These are phyloP conservation scores for Eristalinus aeneus DNA, from an alignment of 2,888 invertebrate genomes.

Conservation along the genomic window DNA sequence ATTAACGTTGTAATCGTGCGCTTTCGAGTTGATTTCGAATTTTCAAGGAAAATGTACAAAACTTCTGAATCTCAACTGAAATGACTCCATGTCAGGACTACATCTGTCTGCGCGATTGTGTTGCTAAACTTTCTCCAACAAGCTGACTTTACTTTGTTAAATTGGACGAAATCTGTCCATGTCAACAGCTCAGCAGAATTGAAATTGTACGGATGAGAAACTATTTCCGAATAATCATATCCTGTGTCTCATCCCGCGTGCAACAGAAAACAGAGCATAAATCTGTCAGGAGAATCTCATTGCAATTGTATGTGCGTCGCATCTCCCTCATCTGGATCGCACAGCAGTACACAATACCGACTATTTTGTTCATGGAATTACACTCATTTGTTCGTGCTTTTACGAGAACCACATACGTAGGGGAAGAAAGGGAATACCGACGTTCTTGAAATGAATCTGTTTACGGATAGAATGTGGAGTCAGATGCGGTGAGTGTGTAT, in stretches of 20 bases:
- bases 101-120: background rate
- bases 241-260: background rate
- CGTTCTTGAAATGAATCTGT: background rate
- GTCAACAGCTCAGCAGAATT: background rate
- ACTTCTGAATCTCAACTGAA: too few species aligned
- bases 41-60: too few species aligned
- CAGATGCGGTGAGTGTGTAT: background rate
- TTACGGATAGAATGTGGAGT: background rate
- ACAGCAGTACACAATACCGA: background rate
- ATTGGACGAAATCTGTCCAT: background rate
- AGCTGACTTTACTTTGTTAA: background rate
- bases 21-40: too few species aligned
- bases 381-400: background rate
- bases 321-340: background rate
- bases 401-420: background rate
- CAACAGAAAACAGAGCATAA: background rate
- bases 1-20: too few species aligned
- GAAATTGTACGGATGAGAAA: background rate
- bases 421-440: background rate
- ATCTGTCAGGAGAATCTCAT: background rate
- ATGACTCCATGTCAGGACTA: too few species aligned
- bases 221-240: slow-evolving; percentile 6
- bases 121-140: background rate
- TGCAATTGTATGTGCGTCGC: background rate
- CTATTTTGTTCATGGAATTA: background rate